Percentiles rank a stretch among this genome's conserved stretches.
phyloP scores from a whole-genome alignment of 1,140 invertebrate species.

The Delia radicum region DNA sequence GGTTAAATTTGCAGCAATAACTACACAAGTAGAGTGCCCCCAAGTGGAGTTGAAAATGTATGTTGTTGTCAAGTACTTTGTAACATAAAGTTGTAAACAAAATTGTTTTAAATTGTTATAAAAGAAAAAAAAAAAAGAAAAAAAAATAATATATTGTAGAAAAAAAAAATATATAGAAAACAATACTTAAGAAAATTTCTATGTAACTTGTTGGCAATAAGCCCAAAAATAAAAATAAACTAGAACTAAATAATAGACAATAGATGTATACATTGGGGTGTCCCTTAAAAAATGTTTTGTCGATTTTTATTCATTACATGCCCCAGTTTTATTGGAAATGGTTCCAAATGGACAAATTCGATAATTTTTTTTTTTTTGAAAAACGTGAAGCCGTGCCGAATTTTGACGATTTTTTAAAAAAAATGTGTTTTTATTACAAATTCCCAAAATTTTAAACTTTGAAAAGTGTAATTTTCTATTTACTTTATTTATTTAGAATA shows the following conservation, averaged over 20 bases:
- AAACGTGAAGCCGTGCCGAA: too few species aligned
- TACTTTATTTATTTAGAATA: too few species aligned
- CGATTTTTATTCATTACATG: too few species aligned
- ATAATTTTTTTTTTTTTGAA: too few species aligned
- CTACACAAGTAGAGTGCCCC: background rate
- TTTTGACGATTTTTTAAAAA: too few species aligned
- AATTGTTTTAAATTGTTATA: slow-evolving; percentile 18
- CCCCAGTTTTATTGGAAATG: too few species aligned
- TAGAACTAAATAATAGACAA: background rate
- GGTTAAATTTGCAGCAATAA: background rate
- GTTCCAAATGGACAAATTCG: too few species aligned
- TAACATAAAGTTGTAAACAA: slow-evolving; percentile 20
- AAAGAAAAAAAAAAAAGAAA: background rate
- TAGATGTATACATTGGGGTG: too few species aligned
- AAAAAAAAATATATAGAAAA: background rate
- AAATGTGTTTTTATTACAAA: too few species aligned
- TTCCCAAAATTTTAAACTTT: too few species aligned
- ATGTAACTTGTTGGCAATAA: background rate
- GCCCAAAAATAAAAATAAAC: background rate
- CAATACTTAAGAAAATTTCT: background rate
- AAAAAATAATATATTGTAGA: background rate
- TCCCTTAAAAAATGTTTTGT: too few species aligned
- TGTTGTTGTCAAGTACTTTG: slow-evolving; percentile 17
- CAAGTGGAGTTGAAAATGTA: background rate
- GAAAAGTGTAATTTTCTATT: too few species aligned